Base-by-base conservation (phyloP, 1,140 invertebrate genomes). In the Diprion similis region DNA sequence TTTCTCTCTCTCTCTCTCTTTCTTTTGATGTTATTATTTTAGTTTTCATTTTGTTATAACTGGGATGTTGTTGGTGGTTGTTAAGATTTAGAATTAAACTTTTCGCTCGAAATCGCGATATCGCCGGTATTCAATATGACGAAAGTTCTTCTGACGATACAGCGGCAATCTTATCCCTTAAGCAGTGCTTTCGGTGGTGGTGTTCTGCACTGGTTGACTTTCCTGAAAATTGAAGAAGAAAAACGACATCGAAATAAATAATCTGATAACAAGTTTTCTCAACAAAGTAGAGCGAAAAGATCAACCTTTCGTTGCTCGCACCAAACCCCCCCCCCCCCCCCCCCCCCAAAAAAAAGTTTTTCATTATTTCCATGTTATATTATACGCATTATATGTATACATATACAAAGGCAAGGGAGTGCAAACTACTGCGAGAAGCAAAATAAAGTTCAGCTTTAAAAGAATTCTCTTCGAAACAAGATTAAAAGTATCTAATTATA, bases 101-200 rank as follows among this genome's bases (percentile, higher is more conserved):
- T 37, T 37, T 37, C n/a, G n/a, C n/a, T 37, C 6, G 1, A 37
- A 37, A 37, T 37, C 24, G 24, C 24, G 1, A 37, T 37, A 1
- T 3, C 24, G 24, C 6, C 24, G 24, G 24, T n/a, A n/a, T 3
- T 37, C 24, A 37, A 37, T 3, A 37, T 37, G 24, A 37, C 24
- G 24, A 0, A 37, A 37, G 24, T 37, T 37, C 24, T 37, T 37
- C 24, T 1, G 24, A 37, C 2, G 24, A n/a, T 59, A 59, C 11
- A 69, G 78, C 75, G 79, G 76, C 78, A 79, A 80, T 70, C 77
- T 79, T 75, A 78, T 78, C 79, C 77, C 78, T 88, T 90, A 90
- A 87, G 89, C 88, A 82, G 87, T 88, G 87, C 89, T 89, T 83
- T 91, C 88, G 71, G 89, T 86, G 77, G 89, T 88, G 78, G 89